These are phyloP conservation scores for Lepidostoma basale DNA, from an alignment of 1,140 invertebrate genomes.

Conservation along the genomic window DNA sequence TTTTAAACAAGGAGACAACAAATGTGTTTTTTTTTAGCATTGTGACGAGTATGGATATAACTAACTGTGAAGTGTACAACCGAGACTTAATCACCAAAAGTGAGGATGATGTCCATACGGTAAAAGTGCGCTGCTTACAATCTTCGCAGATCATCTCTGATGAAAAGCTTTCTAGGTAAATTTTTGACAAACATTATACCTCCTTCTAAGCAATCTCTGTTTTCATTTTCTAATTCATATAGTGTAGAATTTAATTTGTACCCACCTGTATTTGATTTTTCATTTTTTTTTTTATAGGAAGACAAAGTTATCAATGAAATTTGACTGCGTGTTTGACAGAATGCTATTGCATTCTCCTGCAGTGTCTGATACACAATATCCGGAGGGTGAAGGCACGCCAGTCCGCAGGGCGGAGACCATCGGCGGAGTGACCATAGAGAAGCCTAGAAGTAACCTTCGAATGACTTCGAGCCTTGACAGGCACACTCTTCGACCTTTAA, in stretches of 20 bases:
- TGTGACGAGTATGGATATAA: conserved; percentile 18
- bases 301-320: conserved; percentile 27
- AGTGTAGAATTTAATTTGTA: no score
- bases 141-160: background rate
- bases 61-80: background rate
- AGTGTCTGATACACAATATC: background rate
- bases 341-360: background rate
- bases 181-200: no score
- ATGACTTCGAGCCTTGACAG: conserved; percentile 39
- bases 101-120: conserved; percentile 13
- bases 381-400: background rate
- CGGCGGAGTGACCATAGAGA: background rate
- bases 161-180: background rate
- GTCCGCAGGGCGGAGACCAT: conserved; percentile 27
- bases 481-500: conserved; percentile 25
- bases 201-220: no score
- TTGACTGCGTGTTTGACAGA: conserved; percentile 39
- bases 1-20: no score
- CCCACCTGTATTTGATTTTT: conserved; percentile 2
- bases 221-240: no score
- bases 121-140: conserved; percentile 19
- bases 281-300: conserved; percentile 21
- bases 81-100: conserved; percentile 26
- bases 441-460: conserved; percentile 17
- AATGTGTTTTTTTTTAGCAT: no score